Evolutionary conservation across 1,140 invertebrate species (phyloP).

Genomic region (Pseudomyrmex concolor): DNA sequence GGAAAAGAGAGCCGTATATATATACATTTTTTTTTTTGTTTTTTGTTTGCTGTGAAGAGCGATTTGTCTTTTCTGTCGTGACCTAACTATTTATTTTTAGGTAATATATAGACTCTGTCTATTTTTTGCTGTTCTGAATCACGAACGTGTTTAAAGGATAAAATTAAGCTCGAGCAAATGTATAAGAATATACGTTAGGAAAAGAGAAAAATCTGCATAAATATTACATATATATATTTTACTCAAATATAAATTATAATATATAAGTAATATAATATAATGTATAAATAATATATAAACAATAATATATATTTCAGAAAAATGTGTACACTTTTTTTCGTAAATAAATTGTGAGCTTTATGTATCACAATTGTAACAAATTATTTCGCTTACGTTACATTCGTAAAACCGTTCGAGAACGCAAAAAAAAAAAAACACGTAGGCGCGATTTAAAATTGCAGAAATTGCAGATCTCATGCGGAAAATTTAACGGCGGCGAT

Average conservation of each 20-base stretch:
- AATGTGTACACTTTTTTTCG: background rate
- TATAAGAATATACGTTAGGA: background rate
- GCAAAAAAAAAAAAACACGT: conserved; percentile 4
- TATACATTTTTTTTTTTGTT: background rate
- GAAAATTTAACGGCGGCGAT: conserved; percentile 27
- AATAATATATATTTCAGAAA: background rate
- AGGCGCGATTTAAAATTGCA: background rate
- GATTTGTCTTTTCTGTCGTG: conserved; percentile 18
- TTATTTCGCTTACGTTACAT: background rate
- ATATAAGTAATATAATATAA: background rate
- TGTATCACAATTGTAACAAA: background rate
- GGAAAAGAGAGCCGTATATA: background rate
- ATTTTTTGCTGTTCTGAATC: conserved; percentile 50
- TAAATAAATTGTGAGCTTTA: background rate
- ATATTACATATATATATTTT: background rate
- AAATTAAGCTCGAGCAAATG: conserved; percentile 36
- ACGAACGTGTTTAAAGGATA: conserved; percentile 18
- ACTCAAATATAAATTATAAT: background rate
- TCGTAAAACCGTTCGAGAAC: background rate
- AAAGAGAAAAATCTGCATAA: conserved; percentile 14
- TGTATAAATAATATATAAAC: background rate
- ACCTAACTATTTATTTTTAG: conserved; percentile 41
- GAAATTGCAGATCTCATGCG: background rate
- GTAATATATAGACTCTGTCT: conserved; percentile 33
- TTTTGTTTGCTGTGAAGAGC: conserved; percentile 19